phyloP scores from a whole-genome alignment of 1,140 invertebrate species.

The Hormaphis cornu region DNA sequence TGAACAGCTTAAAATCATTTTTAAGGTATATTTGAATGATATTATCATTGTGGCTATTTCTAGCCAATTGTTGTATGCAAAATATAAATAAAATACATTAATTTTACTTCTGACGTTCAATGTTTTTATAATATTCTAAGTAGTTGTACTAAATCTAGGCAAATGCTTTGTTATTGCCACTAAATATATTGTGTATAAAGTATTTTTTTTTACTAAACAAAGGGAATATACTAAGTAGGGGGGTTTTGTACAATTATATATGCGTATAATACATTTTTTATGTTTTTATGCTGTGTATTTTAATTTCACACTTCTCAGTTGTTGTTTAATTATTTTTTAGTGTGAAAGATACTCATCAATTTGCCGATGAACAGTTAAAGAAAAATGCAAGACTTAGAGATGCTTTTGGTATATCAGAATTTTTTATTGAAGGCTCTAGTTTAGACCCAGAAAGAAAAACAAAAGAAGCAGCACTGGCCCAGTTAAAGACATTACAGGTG shows the following conservation, averaged over 20 bases:
- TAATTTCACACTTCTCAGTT: neutral
- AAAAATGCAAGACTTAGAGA: slow-evolving; percentile 86
- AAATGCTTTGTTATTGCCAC: too few relatives aligned
- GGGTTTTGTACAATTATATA: too few relatives aligned
- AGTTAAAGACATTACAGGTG: slow-evolving; percentile 47
- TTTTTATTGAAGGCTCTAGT: slow-evolving; percentile 88
- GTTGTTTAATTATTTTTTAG: slow-evolving; percentile 48
- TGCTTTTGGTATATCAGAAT: slow-evolving; percentile 88
- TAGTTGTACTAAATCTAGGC: too few relatives aligned
- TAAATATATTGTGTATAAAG: too few relatives aligned
- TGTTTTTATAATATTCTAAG: too few relatives aligned
- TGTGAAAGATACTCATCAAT: slow-evolving; percentile 87
- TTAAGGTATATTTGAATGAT: neutral
- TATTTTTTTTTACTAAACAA: too few relatives aligned
- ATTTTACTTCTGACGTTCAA: too few relatives aligned
- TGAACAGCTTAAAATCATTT: slow-evolving; percentile 20
- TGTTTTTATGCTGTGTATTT: neutral
- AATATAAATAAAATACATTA: too few relatives aligned
- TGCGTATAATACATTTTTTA: neutral
- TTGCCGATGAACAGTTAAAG: slow-evolving; percentile 90
- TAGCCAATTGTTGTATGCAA: neutral
- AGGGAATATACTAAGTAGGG: too few relatives aligned
- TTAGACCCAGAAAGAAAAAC: slow-evolving; percentile 75
- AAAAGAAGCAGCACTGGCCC: slow-evolving; percentile 55
- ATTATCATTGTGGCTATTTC: neutral